Conservation (phyloP, 2,113 vertebrate species). For the Pelobates fuscus region DNA sequence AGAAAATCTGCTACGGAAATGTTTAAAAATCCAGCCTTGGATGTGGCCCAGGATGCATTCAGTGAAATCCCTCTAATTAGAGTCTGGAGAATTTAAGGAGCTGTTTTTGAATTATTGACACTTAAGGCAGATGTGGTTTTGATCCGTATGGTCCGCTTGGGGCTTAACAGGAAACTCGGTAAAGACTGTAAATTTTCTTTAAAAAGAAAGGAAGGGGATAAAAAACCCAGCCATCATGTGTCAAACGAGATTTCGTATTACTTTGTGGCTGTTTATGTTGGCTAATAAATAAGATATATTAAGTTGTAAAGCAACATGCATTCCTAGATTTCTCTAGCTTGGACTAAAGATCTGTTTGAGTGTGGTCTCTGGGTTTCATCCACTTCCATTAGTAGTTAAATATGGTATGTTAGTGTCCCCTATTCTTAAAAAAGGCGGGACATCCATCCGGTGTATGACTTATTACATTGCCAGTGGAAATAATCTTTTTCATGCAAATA, state of each 20-base stretch:
- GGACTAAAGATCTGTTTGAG: too few species aligned
- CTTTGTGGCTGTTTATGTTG: constrained; percentile 5
- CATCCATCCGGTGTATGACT: too few species aligned
- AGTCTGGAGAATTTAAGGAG: constrained; percentile 73
- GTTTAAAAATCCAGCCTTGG: constrained; percentile 56
- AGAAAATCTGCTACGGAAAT: constrained; percentile 32
- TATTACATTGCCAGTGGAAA: too few species aligned
- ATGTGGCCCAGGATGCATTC: constrained; percentile 64
- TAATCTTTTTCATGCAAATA: too few species aligned
- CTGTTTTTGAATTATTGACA: constrained; percentile 59
- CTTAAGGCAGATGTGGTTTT: constrained; percentile 70
- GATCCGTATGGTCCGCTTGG: constrained; percentile 63
- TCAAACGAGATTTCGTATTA: constrained; percentile 11
- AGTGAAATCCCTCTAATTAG: constrained; percentile 72
- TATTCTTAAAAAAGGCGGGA: too few species aligned
- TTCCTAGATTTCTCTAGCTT: too few species aligned
- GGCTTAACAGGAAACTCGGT: constrained; percentile 21
- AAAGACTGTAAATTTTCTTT: constrained; percentile 17
- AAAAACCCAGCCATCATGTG: background rate
- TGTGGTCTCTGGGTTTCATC: too few species aligned
- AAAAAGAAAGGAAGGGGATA: constrained; percentile 9
- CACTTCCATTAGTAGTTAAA: too few species aligned
- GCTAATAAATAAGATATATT: background rate
- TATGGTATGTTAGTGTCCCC: too few species aligned
- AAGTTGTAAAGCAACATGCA: background rate